phyloP scores from a whole-genome alignment of 2,888 invertebrate genomes.

The Eucriotettix oculatus region DNA sequence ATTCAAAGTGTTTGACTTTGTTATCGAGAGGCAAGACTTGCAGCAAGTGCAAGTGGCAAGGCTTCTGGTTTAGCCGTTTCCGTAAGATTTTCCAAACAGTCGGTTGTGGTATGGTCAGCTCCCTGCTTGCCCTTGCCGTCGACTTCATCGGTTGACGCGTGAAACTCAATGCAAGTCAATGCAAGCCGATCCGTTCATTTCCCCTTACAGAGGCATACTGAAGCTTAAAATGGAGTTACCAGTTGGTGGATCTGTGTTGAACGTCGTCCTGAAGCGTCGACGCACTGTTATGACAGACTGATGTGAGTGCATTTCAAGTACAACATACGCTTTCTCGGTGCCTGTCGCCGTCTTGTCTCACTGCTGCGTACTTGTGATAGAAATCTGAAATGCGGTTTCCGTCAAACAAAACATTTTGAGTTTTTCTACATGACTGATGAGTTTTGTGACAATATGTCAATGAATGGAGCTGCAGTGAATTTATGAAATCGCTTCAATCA shows the following conservation, averaged over 20 bases:
- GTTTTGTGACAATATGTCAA: no score
- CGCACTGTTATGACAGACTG: no score
- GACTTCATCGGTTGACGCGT: background rate
- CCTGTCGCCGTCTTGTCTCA: no score
- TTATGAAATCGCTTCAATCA: no score
- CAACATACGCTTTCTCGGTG: no score
- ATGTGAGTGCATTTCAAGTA: no score
- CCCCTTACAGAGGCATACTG: background rate
- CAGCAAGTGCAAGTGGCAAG: background rate
- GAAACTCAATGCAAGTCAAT: background rate
- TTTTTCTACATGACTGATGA: no score
- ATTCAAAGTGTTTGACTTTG: background rate
- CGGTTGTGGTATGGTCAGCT: background rate
- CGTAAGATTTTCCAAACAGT: no score
- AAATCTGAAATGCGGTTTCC: no score
- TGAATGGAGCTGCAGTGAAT: no score
- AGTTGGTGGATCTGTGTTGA: background rate
- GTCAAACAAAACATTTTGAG: no score
- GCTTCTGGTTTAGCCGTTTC: background rate
- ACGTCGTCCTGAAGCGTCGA: background rate
- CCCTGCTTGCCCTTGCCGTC: background rate
- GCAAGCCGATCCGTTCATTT: background rate
- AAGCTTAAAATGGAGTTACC: background rate
- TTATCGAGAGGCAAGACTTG: background rate
- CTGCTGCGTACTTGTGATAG: no score